Base-by-base conservation (phyloP, 2,888 invertebrate species). In the Rosalia funebris region DNA sequence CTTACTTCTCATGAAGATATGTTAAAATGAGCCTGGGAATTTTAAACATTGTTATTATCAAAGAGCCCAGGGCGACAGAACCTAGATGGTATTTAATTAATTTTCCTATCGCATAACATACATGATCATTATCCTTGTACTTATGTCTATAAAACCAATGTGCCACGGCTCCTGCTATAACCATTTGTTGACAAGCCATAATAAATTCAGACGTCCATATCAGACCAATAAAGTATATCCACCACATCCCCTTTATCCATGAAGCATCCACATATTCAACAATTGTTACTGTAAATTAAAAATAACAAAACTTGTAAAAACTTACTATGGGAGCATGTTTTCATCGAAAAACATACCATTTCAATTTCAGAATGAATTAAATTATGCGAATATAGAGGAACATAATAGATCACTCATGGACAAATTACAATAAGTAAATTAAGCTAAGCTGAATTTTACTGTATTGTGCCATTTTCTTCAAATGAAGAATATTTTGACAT, bases 151-250 rank as follows among this genome's bases (percentile, higher is more conserved):
- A 97, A 81, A 95, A 97, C 97, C 97, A 98, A 73, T 90, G 91
- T 0, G 95, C 93, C 0, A 97, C 95, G 14, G 96, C 90, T 9
- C 96, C 95, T 12, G 96, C 93, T 63, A 97, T 90, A 1, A 96
- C 92, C 88, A 97, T 93, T 79, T 95, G 93, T 79, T 97, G 96
- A 77, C 96, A 96, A 10, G 93, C 95, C 71, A 95, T 89, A 70
- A 97, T 95, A 78, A 96, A 96, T 83, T 98, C 96, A 17, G 93
- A 90, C 9, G 91, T 90, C 97, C 97, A 98, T 66, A 98, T 87
- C 15, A 97, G 85, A 37, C 94, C 96, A 48, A 96, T 86, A 12
- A 94, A 84, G 77, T 96, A 94, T 71, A 96, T 88, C 95, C 95
- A 96, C 91, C 96, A 94, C 91, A 97, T 92, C 72, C 94, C 93